These are phyloP conservation scores for Archilochus colubris DNA, from an alignment of 2,113 vertebrate genomes.

Conservation along the genomic window DNA sequence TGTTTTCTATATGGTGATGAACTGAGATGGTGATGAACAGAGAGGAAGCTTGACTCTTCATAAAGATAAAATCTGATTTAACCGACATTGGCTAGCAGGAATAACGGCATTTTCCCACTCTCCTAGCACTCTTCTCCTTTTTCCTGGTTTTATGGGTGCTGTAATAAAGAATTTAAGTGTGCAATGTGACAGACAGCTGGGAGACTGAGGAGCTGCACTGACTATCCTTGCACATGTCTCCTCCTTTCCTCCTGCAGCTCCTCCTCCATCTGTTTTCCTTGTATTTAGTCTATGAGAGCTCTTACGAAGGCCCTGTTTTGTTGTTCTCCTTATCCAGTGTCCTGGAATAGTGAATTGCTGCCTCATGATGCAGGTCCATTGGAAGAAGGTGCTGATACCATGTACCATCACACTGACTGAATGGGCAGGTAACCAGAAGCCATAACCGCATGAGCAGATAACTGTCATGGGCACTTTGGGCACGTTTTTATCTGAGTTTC, in stretches of 20 bases:
- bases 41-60: neutral
- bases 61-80: neutral
- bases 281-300: neutral
- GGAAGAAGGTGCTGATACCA: neutral
- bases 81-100: neutral
- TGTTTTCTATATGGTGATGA: accelerated
- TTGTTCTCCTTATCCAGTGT: neutral
- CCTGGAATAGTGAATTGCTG: neutral
- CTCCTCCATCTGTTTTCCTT: neutral
- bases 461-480: accelerated
- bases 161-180: neutral
- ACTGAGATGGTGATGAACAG: neutral
- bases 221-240: neutral
- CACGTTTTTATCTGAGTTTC: neutral
- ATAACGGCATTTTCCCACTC: neutral
- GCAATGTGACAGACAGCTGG: neutral
- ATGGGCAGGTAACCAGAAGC: neutral
- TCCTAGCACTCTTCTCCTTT: neutral
- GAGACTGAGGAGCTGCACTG: neutral
- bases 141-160: neutral
- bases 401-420: neutral
- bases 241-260: neutral
- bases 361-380: neutral
- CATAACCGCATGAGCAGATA: neutral
- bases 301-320: neutral